Evolutionary conservation across 30 jellyfish, hydroid and myxozoan species (phyloP), one percentile per base, ranked within the genome.

Genomic region (Morbakka virulenta): DNA sequence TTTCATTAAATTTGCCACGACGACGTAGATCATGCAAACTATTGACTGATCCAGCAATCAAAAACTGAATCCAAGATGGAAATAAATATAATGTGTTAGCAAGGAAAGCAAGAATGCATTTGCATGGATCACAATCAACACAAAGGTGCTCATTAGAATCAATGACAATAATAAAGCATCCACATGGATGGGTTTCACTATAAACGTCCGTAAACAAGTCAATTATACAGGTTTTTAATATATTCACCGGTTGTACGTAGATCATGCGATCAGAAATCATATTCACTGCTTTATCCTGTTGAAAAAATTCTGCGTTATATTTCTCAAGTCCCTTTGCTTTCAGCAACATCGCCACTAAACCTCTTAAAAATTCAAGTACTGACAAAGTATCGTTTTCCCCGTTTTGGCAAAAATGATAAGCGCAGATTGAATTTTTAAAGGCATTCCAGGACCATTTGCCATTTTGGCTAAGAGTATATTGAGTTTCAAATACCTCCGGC

Each of bases 131-230:
- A 64, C 86, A 70, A 14, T 62, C 35, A 17, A n/a, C 68, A 67
- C 94, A 82, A 12, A 61, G 65, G 62, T 82, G 94, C 22, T 82
- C 94, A 3, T 32, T 33, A 2, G 64, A 49, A 75, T 82, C 94
- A n/a, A 82, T 63, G 32, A 82, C 27, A 11, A 82, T 1, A 21
- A 27, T 26, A 20, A 32, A 14, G 28, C 17, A 23, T 2, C 14
- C 28, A 20, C 32, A 33, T 32, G 26, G 33, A 23, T 32, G 35
- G 13, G 32, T 21, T 0, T 76, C 50, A 21, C 68, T 31, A 41
- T 51, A 57, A 0, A 82, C 30, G 4, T 35, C 67, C 23, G 61
- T 82, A 80, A 82, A 62, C 4, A 83, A 81, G 35, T 82, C 64
- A 50, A 71, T 41, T 4, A 82, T 71, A 11, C 94, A 83, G 12